Base-by-base conservation (phyloP, 2,113 vertebrate species). In the Eurypyga helias region DNA sequence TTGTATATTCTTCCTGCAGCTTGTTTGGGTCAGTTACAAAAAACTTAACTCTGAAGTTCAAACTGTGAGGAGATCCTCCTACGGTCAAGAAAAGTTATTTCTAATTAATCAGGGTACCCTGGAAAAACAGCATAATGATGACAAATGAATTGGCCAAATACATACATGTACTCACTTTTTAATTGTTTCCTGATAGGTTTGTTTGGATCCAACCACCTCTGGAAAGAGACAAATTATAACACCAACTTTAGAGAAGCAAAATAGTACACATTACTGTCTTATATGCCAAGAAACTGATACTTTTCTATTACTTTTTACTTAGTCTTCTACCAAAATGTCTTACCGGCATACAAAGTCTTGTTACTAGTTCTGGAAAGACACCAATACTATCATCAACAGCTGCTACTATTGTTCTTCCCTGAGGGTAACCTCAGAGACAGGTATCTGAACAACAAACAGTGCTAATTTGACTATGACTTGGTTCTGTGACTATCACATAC, bases 31-130 rank as follows among this genome's bases (percentile, higher is more conserved):
- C 99, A 88, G 98, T 98, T 96, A 99, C 99, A 98, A 99, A 99
- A 98, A 99, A 99, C 98, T 99, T 99, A 96, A 99, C 99, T 98
- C 99, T 98, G 98, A 99, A 99, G 96, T 99, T 99, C 97, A 99
- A 97, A 97, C 97, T 99, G 96, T 99, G 99, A 89, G 99, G 99
- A 76, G 99, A 99, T 90, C 99, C 99, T 98, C 99, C 99, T 99
- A 97, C 11, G 91, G 96, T 84, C 71, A 97, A 97, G 84, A 86
- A 91, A 97, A 90, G 83, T 51, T 95, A 96, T 91, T 95, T 95
- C 95, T 97, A 97, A 98, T 98, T 97, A 97, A 98, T 98, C 80
- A 98, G 71, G 89, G 95, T 76, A 96, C 82, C 90, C 92, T 97
- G 38, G 43, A 70, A 69, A 97, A 95, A 46, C 20, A 90, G 81